Evolutionary conservation across 2,113 vertebrate genomes (phyloP).

Genomic region (Orthonyx spaldingii): DNA sequence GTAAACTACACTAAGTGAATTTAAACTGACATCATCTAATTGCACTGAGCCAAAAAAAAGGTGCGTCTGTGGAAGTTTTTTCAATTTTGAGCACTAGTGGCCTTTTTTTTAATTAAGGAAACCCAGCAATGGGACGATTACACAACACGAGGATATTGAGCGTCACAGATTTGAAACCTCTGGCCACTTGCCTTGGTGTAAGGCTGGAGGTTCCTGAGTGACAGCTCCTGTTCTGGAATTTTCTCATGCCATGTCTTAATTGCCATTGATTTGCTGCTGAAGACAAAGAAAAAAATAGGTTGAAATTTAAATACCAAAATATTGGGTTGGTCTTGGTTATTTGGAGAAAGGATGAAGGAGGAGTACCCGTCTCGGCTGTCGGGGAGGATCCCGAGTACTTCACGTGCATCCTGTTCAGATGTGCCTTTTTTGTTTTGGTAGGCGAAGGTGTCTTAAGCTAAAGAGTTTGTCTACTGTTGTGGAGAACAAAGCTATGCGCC

Average conservation of each 20-base stretch:
- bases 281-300: conserved; percentile 31
- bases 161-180: conserved; percentile 17
- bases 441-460: conserved; percentile 80
- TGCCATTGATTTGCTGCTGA: conserved; percentile 74
- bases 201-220: conserved; percentile 28
- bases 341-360: conserved; percentile 35
- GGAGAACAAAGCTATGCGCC: conserved; percentile 83
- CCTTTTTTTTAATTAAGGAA: conserved; percentile 71
- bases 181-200: conserved; percentile 18
- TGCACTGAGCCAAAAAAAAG: conserved; percentile 76
- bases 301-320: conserved; percentile 56
- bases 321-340: conserved; percentile 45
- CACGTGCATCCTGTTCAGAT: conserved; percentile 80
- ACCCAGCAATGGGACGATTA: conserved; percentile 5
- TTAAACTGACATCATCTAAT: conserved; percentile 59
- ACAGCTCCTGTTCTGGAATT: conserved; percentile 34
- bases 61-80: conserved; percentile 60
- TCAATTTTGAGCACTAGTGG: conserved; percentile 76
- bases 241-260: conserved; percentile 69
- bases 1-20: conserved; percentile 75
- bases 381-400: conserved; percentile 26
- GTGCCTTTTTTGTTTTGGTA: conserved; percentile 90
- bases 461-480: conserved; percentile 83
- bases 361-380: not conserved
- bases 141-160: not conserved